Conservation (phyloP, 2,888 invertebrate species). For the Germaria angustata region DNA sequence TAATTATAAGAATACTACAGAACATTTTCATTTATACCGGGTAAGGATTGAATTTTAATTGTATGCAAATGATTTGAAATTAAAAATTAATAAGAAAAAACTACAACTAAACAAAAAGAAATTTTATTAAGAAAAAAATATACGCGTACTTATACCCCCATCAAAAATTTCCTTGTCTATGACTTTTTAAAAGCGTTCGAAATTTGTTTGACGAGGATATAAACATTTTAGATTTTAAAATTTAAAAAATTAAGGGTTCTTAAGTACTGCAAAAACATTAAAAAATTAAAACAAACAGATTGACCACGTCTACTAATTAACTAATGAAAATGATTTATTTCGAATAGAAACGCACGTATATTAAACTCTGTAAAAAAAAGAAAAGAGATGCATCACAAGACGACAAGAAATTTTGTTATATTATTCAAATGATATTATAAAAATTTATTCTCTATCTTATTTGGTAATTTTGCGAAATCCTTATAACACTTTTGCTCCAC, state of each 20-base stretch:
- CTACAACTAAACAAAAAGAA: not conserved
- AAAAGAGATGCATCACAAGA: not conserved
- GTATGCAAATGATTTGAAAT: constrained; percentile 61
- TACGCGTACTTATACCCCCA: not conserved
- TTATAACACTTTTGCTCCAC: too few relatives aligned
- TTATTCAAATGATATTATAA: too few relatives aligned
- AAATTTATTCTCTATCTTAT: too few relatives aligned
- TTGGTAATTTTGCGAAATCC: too few relatives aligned
- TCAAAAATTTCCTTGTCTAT: not conserved
- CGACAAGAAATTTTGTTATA: not conserved
- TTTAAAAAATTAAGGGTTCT: too few relatives aligned
- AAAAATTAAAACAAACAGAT: not conserved
- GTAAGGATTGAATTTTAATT: constrained; percentile 67
- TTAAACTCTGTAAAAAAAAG: not conserved
- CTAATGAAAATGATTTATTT: constrained; percentile 7
- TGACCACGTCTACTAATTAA: not conserved
- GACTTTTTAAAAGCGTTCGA: too few relatives aligned
- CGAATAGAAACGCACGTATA: constrained; percentile 54
- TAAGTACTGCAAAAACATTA: not conserved
- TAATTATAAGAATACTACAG: constrained; percentile 60
- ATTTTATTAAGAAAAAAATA: not conserved
- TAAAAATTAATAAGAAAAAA: constrained; percentile 8
- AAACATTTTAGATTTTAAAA: not conserved
- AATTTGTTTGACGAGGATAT: not conserved
- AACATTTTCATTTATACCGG: constrained; percentile 61